These are phyloP conservation scores for Dipodomys merriami DNA, from an alignment of 2,113 vertebrate species.

Conservation along the genomic window DNA sequence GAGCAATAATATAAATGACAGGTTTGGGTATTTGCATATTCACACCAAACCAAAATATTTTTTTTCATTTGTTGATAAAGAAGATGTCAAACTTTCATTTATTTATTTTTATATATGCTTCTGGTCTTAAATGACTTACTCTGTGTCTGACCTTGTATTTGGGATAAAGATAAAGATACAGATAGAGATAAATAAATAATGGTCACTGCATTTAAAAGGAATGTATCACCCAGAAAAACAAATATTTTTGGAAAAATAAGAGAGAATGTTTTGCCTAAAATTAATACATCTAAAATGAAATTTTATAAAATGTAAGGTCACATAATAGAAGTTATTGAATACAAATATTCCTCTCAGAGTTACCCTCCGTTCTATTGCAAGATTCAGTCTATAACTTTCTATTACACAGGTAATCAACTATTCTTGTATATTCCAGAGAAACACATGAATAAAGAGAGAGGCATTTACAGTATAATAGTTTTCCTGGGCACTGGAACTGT, in stretches of 20 bases:
- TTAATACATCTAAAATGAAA: constrained; percentile 13
- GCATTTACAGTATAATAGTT: background rate
- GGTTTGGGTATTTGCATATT: background rate
- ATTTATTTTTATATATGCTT: background rate
- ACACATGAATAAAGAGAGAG: background rate
- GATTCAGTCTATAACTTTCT: background rate
- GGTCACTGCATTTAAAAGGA: background rate
- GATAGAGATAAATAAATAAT: background rate
- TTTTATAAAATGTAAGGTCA: background rate
- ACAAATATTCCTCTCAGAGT: background rate
- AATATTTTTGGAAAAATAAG: background rate
- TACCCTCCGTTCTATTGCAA: background rate
- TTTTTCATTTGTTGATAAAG: constrained; percentile 15
- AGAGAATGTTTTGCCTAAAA: background rate
- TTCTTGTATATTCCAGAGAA: background rate
- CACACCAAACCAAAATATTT: constrained; percentile 1
- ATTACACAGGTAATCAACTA: background rate
- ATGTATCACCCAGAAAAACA: background rate
- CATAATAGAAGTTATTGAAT: background rate
- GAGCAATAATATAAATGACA: background rate
- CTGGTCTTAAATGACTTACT: background rate
- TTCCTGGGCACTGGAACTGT: background rate
- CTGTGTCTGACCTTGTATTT: background rate
- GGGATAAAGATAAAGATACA: background rate
- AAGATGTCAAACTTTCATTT: background rate